Evolutionary conservation across 2,113 vertebrate genomes (phyloP), one percentile per base, ranked within the genome.

Genomic region (Prionailurus bengalensis): DNA sequence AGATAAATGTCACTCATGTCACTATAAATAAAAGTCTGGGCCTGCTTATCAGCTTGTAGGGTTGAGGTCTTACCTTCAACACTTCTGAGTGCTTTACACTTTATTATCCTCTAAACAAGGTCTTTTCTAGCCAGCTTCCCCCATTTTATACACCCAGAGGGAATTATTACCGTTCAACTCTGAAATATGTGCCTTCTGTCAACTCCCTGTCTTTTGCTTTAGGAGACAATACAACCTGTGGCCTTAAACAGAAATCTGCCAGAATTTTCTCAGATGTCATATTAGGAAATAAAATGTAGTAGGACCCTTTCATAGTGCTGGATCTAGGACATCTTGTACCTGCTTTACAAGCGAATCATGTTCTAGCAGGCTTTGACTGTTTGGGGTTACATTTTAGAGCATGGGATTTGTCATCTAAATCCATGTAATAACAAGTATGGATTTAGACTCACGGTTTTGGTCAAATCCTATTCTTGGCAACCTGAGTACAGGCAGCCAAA

Each of bases 1-100:
- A 98, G 97, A 98, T 98, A 96, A 98, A 96, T 98, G 98, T 98
- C 97, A 98, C 83, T 97, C 95, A 92, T 94, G 96, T 97, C 98
- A 97, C 97, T 97, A 97, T 89, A 97, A 97, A 97, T 97, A 97
- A 97, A 97, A 97, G 97, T 93, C 87, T 94, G 58, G 97, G 51
- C 58, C 78, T 97, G 89, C 96, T 98, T 98, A 98, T 97, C 97
- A 96, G 98, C 93, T 97, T 95, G 94, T 94, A 97, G 95, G 95
- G 96, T 97, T 96, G 89, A 98, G 96, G 96, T 94, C 95, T 97
- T 97, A 96, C 96, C 96, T 96, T 92, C 76, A 89, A 81, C 80
- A 90, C 94, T 96, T 97, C 87, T 97, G 92, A 94, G 95, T 84
- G 87, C 96, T 96, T 97, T 95, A 94, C 7, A 88, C 87, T 97